phyloP scores from a whole-genome alignment of 1,140 invertebrate genomes.

The Aphidius gifuensis region DNA sequence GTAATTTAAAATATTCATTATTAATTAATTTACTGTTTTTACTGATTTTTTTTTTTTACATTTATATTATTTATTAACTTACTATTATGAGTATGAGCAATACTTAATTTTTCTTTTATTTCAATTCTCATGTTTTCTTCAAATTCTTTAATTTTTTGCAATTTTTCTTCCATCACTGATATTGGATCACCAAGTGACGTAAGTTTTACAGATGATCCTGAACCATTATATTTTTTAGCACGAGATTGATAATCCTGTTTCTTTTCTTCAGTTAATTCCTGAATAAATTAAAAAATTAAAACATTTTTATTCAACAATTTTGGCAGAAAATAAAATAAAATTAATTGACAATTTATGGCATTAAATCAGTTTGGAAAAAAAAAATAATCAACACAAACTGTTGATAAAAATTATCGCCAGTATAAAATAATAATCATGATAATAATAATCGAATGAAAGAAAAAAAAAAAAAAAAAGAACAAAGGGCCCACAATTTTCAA shows the following conservation, averaged over 20 bases:
- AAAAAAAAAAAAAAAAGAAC: too few species aligned
- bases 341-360: background rate
- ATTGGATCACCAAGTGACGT: constrained; percentile 14
- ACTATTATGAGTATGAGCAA: background rate
- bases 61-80: background rate
- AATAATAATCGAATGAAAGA: too few species aligned
- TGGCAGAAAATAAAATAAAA: background rate
- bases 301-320: background rate
- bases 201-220: background rate
- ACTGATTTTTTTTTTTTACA: background rate
- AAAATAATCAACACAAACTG: too few species aligned
- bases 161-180: constrained; percentile 1
- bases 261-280: constrained; percentile 12
- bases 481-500: too few species aligned
- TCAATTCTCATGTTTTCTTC: constrained; percentile 14
- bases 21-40: background rate
- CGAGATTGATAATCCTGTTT: constrained; percentile 9
- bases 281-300: constrained; percentile 1
- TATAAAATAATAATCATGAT: too few species aligned
- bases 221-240: constrained; percentile 9
- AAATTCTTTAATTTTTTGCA: background rate
- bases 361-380: background rate
- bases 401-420: too few species aligned
- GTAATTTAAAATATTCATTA: constrained; percentile 17
- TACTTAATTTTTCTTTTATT: background rate